Conservation (phyloP, 2,797 vertebrate species). For the Esox masquinongy region DNA sequence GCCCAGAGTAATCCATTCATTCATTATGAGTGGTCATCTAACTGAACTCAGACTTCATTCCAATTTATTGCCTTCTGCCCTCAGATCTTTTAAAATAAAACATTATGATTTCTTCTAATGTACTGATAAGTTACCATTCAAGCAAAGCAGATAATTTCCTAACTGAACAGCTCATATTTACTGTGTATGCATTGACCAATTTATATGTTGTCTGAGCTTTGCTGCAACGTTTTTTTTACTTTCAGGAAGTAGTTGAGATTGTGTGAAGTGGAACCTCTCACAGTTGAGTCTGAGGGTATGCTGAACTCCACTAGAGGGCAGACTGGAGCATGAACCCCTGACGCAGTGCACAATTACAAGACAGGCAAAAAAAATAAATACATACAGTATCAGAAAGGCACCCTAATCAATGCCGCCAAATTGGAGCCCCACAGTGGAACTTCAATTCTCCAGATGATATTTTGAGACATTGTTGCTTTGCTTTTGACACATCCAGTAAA, state of each 20-base stretch:
- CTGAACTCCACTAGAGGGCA: not conserved
- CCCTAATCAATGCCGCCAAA: not conserved
- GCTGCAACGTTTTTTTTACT: not conserved
- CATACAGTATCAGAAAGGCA: not conserved
- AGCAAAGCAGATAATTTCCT: not conserved
- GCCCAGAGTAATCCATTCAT: too few species aligned
- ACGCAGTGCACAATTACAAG: not conserved
- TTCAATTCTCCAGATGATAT: not conserved
- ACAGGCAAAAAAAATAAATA: not conserved
- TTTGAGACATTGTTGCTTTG: not conserved
- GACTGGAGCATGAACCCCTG: not conserved
- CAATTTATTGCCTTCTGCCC: not conserved
- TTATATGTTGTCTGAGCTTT: not conserved
- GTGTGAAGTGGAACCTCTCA: not conserved
- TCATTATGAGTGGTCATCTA: too few species aligned
- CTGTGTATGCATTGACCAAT: not conserved
- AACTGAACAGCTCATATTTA: not conserved
- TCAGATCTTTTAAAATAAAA: not conserved
- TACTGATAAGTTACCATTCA: not conserved
- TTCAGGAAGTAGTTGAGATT: not conserved
- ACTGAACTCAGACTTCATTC: too few species aligned
- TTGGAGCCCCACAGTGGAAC: not conserved
- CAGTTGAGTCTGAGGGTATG: not conserved
- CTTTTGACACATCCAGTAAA: not conserved
- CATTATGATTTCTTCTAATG: not conserved